Percentiles rank a stretch among this genome's conserved stretches.
Evolutionary conservation across 2,888 invertebrate species (phyloP).

Genomic region (Graphium colonna): DNA sequence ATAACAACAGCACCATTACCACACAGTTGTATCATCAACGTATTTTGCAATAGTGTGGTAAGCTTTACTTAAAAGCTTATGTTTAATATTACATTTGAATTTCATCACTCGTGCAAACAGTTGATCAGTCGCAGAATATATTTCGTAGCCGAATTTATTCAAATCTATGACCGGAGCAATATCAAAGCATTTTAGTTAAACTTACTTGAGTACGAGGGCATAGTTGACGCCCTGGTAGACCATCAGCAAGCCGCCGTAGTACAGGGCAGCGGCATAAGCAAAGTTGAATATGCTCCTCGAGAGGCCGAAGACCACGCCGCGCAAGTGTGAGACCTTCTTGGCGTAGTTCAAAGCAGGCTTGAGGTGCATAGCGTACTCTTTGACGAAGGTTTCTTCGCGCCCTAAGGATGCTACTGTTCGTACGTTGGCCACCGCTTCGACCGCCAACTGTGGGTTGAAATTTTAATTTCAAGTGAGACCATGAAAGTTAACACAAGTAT

Average conservation of each 20-base stretch:
- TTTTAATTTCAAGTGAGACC: no score
- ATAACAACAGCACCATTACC: no score
- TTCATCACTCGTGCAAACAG: no score
- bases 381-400: slow-evolving; percentile 83
- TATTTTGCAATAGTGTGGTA: no score
- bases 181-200: no score
- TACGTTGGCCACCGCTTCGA: slow-evolving; percentile 88
- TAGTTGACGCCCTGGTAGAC: slow-evolving; percentile 78
- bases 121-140: no score
- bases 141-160: no score
- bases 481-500: no score
- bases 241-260: slow-evolving; percentile 86
- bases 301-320: slow-evolving; percentile 85
- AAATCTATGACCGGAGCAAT: no score
- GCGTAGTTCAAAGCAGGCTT: slow-evolving; percentile 80
- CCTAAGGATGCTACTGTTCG: slow-evolving; percentile 88
- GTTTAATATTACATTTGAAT: no score
- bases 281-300: slow-evolving; percentile 86
- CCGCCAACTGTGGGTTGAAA: slow-evolving; percentile 85
- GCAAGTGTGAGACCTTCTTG: slow-evolving; percentile 81
- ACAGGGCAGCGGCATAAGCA: slow-evolving; percentile 85
- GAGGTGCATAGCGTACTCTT: slow-evolving; percentile 81
- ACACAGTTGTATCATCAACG: no score
- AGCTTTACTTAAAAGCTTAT: no score
- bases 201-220: slow-evolving; percentile 85